Conservation (phyloP, 23 tunicate genomes). For the Oikopleura vanhoeffeni region DNA sequence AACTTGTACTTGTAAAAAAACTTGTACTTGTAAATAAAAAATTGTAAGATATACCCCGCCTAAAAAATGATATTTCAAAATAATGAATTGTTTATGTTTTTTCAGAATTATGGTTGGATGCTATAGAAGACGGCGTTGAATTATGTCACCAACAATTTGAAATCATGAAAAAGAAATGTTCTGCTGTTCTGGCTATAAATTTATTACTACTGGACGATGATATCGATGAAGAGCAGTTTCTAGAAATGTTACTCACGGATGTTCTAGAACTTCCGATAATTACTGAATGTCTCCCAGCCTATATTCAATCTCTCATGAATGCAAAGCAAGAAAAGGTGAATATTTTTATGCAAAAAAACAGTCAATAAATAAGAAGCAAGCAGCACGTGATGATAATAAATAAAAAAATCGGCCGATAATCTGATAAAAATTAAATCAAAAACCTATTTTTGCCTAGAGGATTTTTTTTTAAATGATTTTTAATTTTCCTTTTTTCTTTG, state of each 20-base stretch:
- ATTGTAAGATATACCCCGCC: too few species aligned
- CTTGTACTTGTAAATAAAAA: too few species aligned
- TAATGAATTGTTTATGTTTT: too few species aligned
- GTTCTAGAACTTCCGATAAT: slow-evolving; percentile 37
- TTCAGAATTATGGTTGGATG: not conserved
- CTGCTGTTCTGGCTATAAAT: slow-evolving; percentile 84
- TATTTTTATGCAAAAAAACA: not conserved
- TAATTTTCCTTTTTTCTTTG: too few species aligned
- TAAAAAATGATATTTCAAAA: too few species aligned
- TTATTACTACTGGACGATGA: slow-evolving; percentile 56
- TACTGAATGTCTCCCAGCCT: slow-evolving; percentile 53
- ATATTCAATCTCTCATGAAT: slow-evolving; percentile 53
- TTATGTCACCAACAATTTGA: not conserved
- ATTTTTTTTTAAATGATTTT: too few species aligned
- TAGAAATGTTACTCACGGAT: slow-evolving; percentile 35
- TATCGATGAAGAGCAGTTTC: slow-evolving; percentile 57
- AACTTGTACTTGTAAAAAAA: too few species aligned
- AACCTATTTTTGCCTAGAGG: too few species aligned
- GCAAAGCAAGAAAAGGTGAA: slow-evolving; percentile 31
- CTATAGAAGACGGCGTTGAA: not conserved
- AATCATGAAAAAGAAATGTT: not conserved
- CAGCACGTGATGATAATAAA: too few species aligned
- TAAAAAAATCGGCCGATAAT: too few species aligned
- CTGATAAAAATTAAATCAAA: too few species aligned
- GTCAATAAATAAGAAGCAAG: not conserved